Evolutionary conservation across 2,113 vertebrate genomes (phyloP), one percentile per base, ranked within the genome.

Genomic region (Cynopterus brachyotis): DNA sequence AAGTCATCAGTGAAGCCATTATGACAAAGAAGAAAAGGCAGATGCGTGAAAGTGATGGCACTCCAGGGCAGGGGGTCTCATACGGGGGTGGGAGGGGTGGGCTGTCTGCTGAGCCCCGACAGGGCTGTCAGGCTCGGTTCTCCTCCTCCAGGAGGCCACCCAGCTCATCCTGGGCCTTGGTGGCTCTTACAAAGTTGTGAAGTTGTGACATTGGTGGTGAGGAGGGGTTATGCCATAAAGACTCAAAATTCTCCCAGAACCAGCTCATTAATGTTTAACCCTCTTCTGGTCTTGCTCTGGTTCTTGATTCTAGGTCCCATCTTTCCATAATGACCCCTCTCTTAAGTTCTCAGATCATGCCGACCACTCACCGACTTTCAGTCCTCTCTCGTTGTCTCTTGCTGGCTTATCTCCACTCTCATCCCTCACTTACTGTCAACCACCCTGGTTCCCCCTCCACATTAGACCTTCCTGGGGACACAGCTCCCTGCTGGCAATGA

Each of bases 361-460:
- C 0, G 2, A 1, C 1, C 0, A 4, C 10, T 45, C 22, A 45
- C 22, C 32, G 40, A 6, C 28, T 80, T 64, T 28, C 6, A 26
- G 4, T 35, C 8, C 5, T 20, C 32, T 70, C 20, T 40, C 75
- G 2, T 75, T 37, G 9, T 8, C 26, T 90, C 35, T 62, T n/a
- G 26, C 24, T n/a, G 5, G 30, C 50, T 66, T 60, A 17, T 47
- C 9, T 72, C 20, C 1, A 12, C 35, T 1, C 9, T 1, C 1
- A 20, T 30, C 16, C 10, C 2, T 72, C 10, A 9, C 45, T 9
- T 6, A 3, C 20, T 32, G 13, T 28, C 9, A 67, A 3, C 28
- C 4, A 37, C 0, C 2, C 1, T 47, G n/a, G 15, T 16, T 28
- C 20, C 64, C 26, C 22, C 4, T 2, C 4, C 2, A 5, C 5